A percentile compares a stretch with the other conserved stretches of the same genome.
Evolutionary conservation across 1,140 invertebrate genomes (phyloP).

Genomic region (Platyscapa corneri): DNA sequence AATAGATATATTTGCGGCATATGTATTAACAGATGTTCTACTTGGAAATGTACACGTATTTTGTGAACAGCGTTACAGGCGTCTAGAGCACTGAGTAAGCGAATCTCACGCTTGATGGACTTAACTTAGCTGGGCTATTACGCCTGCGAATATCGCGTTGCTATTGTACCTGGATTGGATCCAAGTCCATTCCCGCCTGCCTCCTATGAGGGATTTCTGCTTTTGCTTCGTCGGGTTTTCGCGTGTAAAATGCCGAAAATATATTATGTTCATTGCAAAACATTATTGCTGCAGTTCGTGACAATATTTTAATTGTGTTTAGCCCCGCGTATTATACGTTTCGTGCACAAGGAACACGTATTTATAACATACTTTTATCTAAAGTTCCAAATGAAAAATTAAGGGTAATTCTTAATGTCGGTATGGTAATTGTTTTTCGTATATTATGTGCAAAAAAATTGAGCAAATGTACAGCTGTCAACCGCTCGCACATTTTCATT

Average conservation of each 20-base stretch:
- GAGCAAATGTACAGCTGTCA: not conserved
- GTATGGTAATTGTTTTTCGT: not conserved
- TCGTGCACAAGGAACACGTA: not conserved
- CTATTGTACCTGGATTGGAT: conserved; percentile 53
- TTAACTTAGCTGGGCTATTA: conserved; percentile 53
- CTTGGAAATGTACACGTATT: conserved; percentile 38
- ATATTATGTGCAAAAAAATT: not conserved
- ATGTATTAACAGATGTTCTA: conserved; percentile 49
- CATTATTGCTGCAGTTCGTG: conserved; percentile 37
- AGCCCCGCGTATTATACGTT: not conserved
- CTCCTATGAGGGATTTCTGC: not conserved
- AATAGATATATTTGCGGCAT: conserved; percentile 15
- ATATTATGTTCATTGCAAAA: conserved; percentile 45
- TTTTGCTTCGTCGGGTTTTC: conserved; percentile 21
- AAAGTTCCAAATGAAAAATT: conserved; percentile 25
- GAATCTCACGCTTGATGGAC: conserved; percentile 53
- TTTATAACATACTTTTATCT: conserved; percentile 14
- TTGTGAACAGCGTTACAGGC: conserved; percentile 2
- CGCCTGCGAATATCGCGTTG: conserved; percentile 49
- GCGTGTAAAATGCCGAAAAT: conserved; percentile 9
- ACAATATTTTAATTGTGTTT: conserved; percentile 49
- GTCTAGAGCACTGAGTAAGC: conserved; percentile 43
- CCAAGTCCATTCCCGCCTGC: conserved; percentile 50
- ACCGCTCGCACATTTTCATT: conserved; percentile 11
- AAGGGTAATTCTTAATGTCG: not conserved